Evolutionary conservation across 2,888 invertebrate genomes (phyloP).

Genomic region (Lampropteryx suffumata): DNA sequence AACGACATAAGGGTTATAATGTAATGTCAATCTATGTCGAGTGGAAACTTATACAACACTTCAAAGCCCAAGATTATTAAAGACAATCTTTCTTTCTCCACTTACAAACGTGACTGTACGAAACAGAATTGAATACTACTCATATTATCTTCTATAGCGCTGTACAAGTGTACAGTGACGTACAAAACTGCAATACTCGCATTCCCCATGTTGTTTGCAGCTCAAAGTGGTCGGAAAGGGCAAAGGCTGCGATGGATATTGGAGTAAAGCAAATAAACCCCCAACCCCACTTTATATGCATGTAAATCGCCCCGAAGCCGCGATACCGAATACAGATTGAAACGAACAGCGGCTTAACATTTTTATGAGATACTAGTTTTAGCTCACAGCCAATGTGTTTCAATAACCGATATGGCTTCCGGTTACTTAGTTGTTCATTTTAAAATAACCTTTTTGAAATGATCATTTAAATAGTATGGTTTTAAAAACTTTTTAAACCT

Average conservation of each 20-base stretch:
- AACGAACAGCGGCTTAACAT: conserved; percentile 66
- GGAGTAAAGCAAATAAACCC: conserved; percentile 62
- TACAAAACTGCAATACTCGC: conserved; percentile 22
- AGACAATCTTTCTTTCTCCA: too few relatives aligned
- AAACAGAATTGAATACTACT: too few relatives aligned
- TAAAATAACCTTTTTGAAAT: too few relatives aligned
- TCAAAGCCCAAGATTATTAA: too few relatives aligned
- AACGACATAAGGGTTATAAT: too few relatives aligned
- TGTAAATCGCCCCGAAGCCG: conserved; percentile 65
- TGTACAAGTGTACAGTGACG: conserved; percentile 1
- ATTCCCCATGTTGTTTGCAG: conserved; percentile 44
- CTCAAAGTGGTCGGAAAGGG: conserved; percentile 50
- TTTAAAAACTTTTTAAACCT: too few relatives aligned
- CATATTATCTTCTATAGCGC: neutral
- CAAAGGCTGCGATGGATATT: conserved; percentile 52
- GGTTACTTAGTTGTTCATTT: too few relatives aligned
- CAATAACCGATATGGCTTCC: neutral
- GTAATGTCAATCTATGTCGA: too few relatives aligned
- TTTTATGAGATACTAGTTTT: conserved; percentile 62
- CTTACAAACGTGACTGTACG: too few relatives aligned
- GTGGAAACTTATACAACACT: too few relatives aligned
- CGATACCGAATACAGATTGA: conserved; percentile 69
- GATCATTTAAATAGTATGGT: too few relatives aligned
- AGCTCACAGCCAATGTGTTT: conserved; percentile 31
- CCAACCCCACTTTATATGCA: conserved; percentile 62